Conservation (phyloP, 2,113 vertebrate species). For the Lontra canadensis region DNA sequence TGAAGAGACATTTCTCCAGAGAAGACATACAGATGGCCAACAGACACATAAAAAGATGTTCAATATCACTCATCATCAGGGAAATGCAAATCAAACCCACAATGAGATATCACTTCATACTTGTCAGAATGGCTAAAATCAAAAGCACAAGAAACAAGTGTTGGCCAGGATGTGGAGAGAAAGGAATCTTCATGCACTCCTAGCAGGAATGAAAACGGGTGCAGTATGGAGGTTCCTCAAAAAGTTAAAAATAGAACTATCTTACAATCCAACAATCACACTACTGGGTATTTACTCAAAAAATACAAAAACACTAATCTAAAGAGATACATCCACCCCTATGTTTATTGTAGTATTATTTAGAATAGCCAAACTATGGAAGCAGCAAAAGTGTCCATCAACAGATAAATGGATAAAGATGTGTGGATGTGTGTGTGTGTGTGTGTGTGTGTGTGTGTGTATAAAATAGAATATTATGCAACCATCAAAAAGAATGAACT, state of each 20-base stretch:
- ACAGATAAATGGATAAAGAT: neutral
- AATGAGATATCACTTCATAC: no score
- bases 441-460: no score
- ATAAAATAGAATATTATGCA: neutral
- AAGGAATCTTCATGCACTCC: neutral
- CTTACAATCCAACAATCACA: no score
- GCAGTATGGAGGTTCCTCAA: neutral
- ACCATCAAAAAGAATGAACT: neutral
- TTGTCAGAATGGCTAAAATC: neutral
- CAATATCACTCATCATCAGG: no score
- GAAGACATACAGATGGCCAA: neutral
- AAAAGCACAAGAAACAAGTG: neutral
- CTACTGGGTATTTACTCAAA: no score
- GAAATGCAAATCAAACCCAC: no score
- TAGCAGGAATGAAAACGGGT: neutral
- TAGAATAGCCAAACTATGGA: neutral
- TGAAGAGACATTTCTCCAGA: neutral
- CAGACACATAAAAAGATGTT: no score
- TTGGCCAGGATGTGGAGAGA: neutral
- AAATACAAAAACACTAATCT: no score
- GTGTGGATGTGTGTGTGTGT: no score
- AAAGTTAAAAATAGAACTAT: no score
- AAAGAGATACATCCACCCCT: no score
- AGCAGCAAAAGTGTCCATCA: neutral
- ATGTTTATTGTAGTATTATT: no score